Evolutionary conservation across 2,888 invertebrate genomes (phyloP).

Genomic region (Celastrina argiolus): DNA sequence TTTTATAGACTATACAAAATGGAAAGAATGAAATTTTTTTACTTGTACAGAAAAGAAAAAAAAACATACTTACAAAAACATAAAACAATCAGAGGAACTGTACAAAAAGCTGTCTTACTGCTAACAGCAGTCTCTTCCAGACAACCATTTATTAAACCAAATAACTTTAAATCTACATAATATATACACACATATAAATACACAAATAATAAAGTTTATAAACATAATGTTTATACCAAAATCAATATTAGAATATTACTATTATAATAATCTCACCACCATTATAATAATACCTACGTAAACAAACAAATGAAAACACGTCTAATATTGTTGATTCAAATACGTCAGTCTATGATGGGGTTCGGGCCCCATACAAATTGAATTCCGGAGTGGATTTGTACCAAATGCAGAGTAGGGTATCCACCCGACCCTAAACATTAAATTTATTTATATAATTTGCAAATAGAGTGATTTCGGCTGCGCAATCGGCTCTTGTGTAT

Average conservation of each 20-base stretch:
- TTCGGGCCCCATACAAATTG: slow-evolving; percentile 28
- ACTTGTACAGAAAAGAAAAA: too few species aligned
- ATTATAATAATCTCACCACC: slow-evolving; percentile 9
- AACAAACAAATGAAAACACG: slow-evolving; percentile 23
- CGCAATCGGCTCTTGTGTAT: neutral
- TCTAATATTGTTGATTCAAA: slow-evolving; percentile 16
- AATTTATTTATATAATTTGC: slow-evolving; percentile 20
- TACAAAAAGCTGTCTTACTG: too few species aligned
- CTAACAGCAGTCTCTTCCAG: too few species aligned
- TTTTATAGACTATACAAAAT: too few species aligned
- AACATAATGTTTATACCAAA: too few species aligned
- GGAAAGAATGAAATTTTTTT: too few species aligned
- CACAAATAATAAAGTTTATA: too few species aligned
- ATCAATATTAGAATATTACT: neutral
- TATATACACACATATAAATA: too few species aligned
- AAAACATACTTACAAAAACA: too few species aligned
- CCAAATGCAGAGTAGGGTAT: slow-evolving; percentile 30
- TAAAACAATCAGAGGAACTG: too few species aligned
- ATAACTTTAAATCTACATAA: too few species aligned
- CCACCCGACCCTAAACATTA: slow-evolving; percentile 7
- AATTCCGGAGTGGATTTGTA: slow-evolving; percentile 34
- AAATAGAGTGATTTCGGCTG: slow-evolving; percentile 18
- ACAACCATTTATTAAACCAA: too few species aligned
- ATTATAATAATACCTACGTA: neutral
- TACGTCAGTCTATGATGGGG: slow-evolving; percentile 2